Conservation (phyloP, 2,797 vertebrate genomes). For the Ispidina lecontei region DNA sequence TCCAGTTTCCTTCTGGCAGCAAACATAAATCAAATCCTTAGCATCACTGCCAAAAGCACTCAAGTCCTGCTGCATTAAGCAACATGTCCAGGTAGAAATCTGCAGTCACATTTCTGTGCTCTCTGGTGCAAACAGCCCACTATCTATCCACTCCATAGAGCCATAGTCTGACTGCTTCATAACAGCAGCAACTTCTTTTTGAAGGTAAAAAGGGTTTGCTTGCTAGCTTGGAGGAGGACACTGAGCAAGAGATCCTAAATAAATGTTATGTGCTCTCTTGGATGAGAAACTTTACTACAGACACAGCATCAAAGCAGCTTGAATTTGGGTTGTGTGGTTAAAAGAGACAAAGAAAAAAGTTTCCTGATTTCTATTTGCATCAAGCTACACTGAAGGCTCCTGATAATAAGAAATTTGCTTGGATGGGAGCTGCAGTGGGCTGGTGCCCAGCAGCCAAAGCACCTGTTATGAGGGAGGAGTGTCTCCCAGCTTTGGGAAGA, state of each 20-base stretch:
- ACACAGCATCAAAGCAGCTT: neutral
- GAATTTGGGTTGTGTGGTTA: neutral
- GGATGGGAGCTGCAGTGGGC: neutral
- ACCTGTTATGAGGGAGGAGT: rapidly evolving
- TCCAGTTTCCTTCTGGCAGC: neutral
- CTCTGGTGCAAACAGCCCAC: neutral
- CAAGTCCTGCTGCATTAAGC: neutral
- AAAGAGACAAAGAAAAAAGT: neutral
- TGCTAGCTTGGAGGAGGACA: neutral
- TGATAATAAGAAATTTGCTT: neutral
- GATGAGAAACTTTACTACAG: neutral
- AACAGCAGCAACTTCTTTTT: neutral
- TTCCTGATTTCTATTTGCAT: neutral
- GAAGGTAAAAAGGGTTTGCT: neutral
- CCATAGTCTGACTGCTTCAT: neutral
- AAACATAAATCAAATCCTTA: neutral
- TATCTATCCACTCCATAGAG: neutral
- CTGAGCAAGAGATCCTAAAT: neutral
- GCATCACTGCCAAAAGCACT: neutral
- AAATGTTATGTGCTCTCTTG: neutral
- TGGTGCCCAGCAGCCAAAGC: neutral
- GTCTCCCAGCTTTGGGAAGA: neutral
- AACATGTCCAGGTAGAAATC: neutral
- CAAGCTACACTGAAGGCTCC: neutral
- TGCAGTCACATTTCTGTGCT: neutral